Evolutionary conservation across 2,797 vertebrate genomes (phyloP).

Genomic region (Eulemur coronatus): DNA sequence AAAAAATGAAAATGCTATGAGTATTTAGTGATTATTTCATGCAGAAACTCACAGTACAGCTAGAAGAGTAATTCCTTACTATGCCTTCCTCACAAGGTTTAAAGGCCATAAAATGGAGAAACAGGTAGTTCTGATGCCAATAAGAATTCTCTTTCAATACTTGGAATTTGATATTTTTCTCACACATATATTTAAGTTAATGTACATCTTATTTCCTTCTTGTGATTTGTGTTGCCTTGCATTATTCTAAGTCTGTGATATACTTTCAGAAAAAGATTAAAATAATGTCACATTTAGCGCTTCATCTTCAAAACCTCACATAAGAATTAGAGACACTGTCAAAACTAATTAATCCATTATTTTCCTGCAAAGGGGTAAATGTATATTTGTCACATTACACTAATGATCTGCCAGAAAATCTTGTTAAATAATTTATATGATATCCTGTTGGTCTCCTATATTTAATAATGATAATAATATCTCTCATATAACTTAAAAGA

Average conservation of each 20-base stretch:
- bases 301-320: conserved; percentile 44
- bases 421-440: conserved; percentile 14
- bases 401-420: not conserved
- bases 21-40: not conserved
- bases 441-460: not conserved
- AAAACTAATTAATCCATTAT: not conserved
- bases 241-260: not conserved
- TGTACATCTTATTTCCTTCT: not conserved
- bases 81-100: not conserved
- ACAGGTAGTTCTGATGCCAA: not conserved
- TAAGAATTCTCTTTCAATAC: not conserved
- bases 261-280: conserved; percentile 26
- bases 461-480: conserved; percentile 8
- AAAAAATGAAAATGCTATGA: not conserved
- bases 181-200: not conserved
- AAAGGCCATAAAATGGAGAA: not conserved
- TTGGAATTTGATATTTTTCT: conserved; percentile 30
- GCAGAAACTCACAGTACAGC: not conserved
- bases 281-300: conserved; percentile 3
- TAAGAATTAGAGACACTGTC: not conserved
- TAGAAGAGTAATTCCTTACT: not conserved
- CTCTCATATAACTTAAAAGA: not conserved
- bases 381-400: not conserved
- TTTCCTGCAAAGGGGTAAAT: conserved; percentile 9
- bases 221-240: not conserved